Evolutionary conservation across 2,797 vertebrate species (phyloP).

Genomic region (Centropyge bicolor): DNA sequence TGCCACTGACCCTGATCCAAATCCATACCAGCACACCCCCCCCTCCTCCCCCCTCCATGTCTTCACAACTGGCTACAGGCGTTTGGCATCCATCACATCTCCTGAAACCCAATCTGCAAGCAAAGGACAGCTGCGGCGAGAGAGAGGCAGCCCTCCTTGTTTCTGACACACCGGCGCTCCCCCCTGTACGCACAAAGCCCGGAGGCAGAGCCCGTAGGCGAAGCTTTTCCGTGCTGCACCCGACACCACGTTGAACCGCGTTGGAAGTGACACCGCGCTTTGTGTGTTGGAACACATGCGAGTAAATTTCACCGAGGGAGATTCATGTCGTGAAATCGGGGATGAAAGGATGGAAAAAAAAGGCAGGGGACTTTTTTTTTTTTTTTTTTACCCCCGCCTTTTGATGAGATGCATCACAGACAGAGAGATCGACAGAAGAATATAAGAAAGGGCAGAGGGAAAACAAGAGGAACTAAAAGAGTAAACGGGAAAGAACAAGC

Average conservation of each 20-base stretch:
- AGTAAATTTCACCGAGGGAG: conserved; percentile 9
- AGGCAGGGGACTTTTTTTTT: background rate
- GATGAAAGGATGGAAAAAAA: conserved; percentile 8
- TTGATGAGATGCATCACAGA: conserved; percentile 18
- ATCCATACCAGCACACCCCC: conserved; percentile 67
- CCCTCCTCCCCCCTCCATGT: conserved; percentile 38
- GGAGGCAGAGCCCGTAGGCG: conserved; percentile 52
- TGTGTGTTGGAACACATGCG: conserved; percentile 6
- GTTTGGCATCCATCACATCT: conserved; percentile 91
- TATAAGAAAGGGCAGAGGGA: background rate
- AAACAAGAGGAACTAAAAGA: conserved; percentile 9
- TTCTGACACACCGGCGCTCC: conserved; percentile 54
- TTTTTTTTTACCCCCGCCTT: background rate
- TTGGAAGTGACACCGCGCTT: conserved; percentile 32
- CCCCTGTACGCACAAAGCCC: conserved; percentile 38
- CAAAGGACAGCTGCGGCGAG: conserved; percentile 89
- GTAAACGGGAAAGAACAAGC: conserved; percentile 39
- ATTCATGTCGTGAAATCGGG: background rate
- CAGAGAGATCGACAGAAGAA: background rate
- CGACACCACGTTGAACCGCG: conserved; percentile 15
- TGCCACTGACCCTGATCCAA: conserved; percentile 88
- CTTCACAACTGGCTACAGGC: conserved; percentile 93
- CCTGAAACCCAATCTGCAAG: conserved; percentile 91
- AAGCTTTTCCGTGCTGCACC: background rate
- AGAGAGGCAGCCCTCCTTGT: conserved; percentile 68